phyloP scores from a whole-genome alignment of 1,140 invertebrate genomes.

The Proales similis region DNA sequence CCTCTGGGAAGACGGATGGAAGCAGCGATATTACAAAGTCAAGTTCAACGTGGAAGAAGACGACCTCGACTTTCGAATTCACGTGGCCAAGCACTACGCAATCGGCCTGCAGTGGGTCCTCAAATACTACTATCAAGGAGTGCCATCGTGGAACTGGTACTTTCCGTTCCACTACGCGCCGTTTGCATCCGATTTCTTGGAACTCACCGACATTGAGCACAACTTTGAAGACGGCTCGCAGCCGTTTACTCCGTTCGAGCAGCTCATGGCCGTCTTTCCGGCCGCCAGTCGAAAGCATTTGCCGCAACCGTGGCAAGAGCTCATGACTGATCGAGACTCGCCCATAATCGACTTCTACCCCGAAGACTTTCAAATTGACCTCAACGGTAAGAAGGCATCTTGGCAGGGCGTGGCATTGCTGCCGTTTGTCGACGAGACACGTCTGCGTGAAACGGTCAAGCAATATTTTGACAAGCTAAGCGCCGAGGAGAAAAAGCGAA shows the following conservation, averaged over 20 bases:
- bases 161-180: slow-evolving; percentile 99
- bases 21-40: slow-evolving; percentile 89
- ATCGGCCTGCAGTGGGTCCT: slow-evolving; percentile 94
- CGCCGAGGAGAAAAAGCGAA: slow-evolving; percentile 64
- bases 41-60: slow-evolving; percentile 82
- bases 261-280: slow-evolving; percentile 98
- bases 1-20: slow-evolving; percentile 94
- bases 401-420: slow-evolving; percentile 97
- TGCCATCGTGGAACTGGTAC: slow-evolving; percentile 99
- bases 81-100: slow-evolving; percentile 83
- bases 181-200: slow-evolving; percentile 95
- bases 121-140: slow-evolving; percentile 95
- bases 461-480: slow-evolving; percentile 71
- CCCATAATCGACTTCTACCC: slow-evolving; percentile 98
- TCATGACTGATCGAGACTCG: slow-evolving; percentile 87
- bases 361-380: slow-evolving; percentile 79
- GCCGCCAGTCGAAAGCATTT: slow-evolving; percentile 88
- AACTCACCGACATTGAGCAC: slow-evolving; percentile 69
- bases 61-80: slow-evolving; percentile 76
- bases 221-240: slow-evolving; percentile 78
- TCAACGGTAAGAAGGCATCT: slow-evolving; percentile 98
- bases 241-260: slow-evolving; percentile 91
- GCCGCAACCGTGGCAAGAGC: slow-evolving; percentile 79
- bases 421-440: slow-evolving; percentile 90
- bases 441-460: slow-evolving; percentile 76